These are phyloP conservation scores for Lates japonicus DNA, from an alignment of 2,797 vertebrate species.

Conservation along the genomic window DNA sequence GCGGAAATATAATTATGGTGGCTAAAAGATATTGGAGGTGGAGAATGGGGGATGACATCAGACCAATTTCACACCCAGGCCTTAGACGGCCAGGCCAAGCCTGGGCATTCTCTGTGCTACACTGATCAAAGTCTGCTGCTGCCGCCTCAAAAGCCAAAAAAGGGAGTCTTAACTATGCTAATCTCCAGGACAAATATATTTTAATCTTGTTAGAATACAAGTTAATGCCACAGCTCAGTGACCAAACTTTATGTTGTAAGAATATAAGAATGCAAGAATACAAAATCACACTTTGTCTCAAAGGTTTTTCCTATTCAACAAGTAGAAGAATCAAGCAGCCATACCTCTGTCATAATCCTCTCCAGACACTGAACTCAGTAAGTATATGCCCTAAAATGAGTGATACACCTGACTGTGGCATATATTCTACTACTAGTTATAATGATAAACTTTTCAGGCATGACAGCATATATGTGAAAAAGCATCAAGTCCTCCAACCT, in stretches of 20 bases:
- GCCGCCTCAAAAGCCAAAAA: conserved; percentile 89
- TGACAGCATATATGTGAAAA: background rate
- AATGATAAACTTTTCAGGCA: background rate
- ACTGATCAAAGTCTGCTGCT: conserved; percentile 97
- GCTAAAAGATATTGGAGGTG: conserved; percentile 93
- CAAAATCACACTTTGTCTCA: conserved; percentile 52
- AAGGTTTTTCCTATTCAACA: conserved; percentile 17
- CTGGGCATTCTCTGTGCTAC: conserved; percentile 91
- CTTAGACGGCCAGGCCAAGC: conserved; percentile 93
- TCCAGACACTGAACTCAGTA: background rate
- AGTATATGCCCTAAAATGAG: background rate
- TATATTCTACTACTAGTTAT: background rate
- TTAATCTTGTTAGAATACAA: conserved; percentile 99
- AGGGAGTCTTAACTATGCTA: conserved; percentile 96
- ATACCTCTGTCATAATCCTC: conserved; percentile 10
- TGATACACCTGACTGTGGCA: background rate
- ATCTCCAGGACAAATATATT: conserved; percentile 99
- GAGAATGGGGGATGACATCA: conserved; percentile 98
- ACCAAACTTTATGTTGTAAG: conserved; percentile 91
- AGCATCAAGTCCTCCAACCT: background rate
- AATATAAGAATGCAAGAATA: conserved; percentile 76
- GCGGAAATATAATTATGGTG: conserved; percentile 98
- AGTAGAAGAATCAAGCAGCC: conserved; percentile 41
- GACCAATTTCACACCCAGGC: conserved; percentile 98
- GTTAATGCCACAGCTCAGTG: conserved; percentile 96